These are phyloP conservation scores for Cryptoleucopteryx plumbea DNA, from an alignment of 2,113 vertebrate genomes.

Conservation along the genomic window DNA sequence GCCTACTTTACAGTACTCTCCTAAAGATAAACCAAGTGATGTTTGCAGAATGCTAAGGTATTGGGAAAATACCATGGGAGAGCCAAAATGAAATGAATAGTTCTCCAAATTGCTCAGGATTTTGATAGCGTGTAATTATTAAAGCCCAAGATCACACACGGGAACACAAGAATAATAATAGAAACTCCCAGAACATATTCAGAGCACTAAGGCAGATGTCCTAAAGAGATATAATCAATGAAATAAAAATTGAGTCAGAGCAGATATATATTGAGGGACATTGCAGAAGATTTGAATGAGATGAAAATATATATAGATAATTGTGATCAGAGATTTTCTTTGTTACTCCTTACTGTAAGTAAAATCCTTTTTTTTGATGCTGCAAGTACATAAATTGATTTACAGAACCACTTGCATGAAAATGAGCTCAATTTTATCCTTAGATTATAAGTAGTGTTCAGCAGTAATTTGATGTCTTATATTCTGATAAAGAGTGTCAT, in stretches of 20 bases:
- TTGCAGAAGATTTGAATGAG: background rate
- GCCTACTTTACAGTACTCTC: background rate
- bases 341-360: background rate
- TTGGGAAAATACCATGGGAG: background rate
- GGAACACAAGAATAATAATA: background rate
- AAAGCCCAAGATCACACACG: background rate
- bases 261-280: background rate
- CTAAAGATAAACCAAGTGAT: background rate
- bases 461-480: background rate
- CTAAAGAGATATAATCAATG: background rate
- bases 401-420: background rate
- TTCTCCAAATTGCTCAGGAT: background rate
- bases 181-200: background rate
- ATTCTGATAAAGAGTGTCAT: background rate
- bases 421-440: background rate
- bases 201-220: background rate
- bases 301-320: background rate
- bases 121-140: background rate
- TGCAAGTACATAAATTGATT: background rate
- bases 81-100: background rate
- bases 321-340: background rate
- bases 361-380: background rate
- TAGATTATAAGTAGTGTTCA: background rate
- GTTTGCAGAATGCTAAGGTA: background rate
- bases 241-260: background rate